A percentile compares a stretch with the other conserved stretches of the same genome.
phyloP scores from a whole-genome alignment of 2,888 invertebrate species.

The Nephrotoma appendiculata region DNA sequence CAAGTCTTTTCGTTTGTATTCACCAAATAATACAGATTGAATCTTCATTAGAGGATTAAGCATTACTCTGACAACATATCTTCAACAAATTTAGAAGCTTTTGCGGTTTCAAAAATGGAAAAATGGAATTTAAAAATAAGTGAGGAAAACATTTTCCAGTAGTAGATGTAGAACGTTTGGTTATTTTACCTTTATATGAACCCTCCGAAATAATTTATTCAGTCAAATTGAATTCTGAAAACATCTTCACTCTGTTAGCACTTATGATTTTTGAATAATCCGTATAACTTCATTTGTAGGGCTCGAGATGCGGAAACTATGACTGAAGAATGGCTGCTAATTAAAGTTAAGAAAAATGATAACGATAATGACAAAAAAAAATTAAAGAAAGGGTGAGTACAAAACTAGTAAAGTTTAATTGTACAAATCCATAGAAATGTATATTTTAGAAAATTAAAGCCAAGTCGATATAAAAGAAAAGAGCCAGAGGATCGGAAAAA shows the following conservation, averaged over 20 bases:
- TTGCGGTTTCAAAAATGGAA: too few relatives aligned
- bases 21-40: too few relatives aligned
- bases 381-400: conserved; percentile 15
- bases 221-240: not conserved
- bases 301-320: conserved; percentile 40
- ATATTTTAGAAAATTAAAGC: conserved; percentile 21
- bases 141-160: too few relatives aligned
- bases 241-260: not conserved
- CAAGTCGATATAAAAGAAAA: conserved; percentile 38
- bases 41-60: too few relatives aligned
- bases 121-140: too few relatives aligned
- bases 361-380: conserved; percentile 15
- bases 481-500: conserved; percentile 41
- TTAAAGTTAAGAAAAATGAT: conserved; percentile 12
- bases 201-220: too few relatives aligned
- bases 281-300: conserved; percentile 23
- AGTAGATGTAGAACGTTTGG: too few relatives aligned
- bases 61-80: too few relatives aligned
- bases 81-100: too few relatives aligned
- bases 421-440: conserved; percentile 30
- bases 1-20: too few relatives aligned
- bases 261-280: not conserved
- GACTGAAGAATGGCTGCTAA: conserved; percentile 33
- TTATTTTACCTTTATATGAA: too few relatives aligned
- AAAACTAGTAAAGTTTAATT: not conserved